Evolutionary conservation across 2,888 invertebrate genomes (phyloP).

Genomic region (Ophraella communa): DNA sequence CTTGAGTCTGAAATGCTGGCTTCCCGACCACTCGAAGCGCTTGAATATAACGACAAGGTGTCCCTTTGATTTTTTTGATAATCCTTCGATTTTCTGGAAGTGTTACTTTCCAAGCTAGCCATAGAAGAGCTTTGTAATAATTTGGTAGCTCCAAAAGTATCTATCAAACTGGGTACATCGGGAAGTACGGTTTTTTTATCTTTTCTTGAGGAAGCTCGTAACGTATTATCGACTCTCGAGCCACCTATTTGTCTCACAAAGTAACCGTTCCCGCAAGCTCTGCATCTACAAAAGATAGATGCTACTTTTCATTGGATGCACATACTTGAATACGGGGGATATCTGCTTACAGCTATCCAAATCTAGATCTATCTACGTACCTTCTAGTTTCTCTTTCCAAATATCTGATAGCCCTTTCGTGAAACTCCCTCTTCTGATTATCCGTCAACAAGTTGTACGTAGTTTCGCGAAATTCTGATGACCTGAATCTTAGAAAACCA

Average conservation of each 20-base stretch:
- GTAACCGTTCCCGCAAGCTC: conserved; percentile 65
- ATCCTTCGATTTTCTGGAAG: conserved; percentile 15
- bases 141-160: conserved; percentile 13
- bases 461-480: conserved; percentile 65
- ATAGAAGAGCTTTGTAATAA: conserved; percentile 21
- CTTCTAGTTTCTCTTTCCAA: conserved; percentile 66
- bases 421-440: conserved; percentile 68
- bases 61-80: conserved; percentile 2
- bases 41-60: conserved; percentile 9
- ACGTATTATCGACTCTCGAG: conserved; percentile 50
- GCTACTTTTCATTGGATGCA: no score
- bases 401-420: conserved; percentile 65
- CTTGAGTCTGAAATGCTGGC: conserved; percentile 17
- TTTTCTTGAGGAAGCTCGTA: conserved; percentile 6
- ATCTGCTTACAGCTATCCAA: no score
- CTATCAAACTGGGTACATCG: conserved; percentile 32
- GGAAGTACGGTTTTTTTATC: conserved; percentile 17
- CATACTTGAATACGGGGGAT: background rate
- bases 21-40: background rate
- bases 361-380: no score
- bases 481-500: conserved; percentile 67
- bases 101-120: conserved; percentile 22
- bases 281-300: conserved; percentile 56
- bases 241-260: conserved; percentile 62
- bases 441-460: conserved; percentile 70